Evolutionary conservation across 2,888 invertebrate species (phyloP).

Genomic region (Rhaphigaster nebulosa): DNA sequence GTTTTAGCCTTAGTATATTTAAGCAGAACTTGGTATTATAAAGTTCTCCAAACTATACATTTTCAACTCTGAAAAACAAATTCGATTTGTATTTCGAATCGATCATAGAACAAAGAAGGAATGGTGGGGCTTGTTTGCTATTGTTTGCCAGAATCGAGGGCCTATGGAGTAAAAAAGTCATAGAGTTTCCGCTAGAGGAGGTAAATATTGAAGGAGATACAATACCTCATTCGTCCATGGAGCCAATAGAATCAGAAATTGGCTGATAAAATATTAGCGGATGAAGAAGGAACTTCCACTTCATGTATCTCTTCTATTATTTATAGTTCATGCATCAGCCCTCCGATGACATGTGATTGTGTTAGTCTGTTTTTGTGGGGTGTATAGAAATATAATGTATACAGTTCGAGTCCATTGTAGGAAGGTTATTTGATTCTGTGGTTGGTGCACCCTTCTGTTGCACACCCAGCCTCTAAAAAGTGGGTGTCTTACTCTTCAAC

Average conservation of each 20-base stretch:
- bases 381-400: not conserved
- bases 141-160: not conserved
- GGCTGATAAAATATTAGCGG: not conserved
- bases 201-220: not conserved
- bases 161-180: not conserved
- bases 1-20: too few species aligned
- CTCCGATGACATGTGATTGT: not conserved
- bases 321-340: not conserved
- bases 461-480: not conserved
- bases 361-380: not conserved
- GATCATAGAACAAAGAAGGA: too few species aligned
- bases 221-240: not conserved
- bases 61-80: too few species aligned
- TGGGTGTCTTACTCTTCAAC: not conserved
- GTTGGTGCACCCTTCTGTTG: not conserved
- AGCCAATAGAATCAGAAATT: slow-evolving; percentile 14
- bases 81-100: too few species aligned
- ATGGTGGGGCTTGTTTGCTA: not conserved
- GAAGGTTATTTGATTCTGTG: not conserved
- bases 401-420: not conserved
- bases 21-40: too few species aligned
- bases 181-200: not conserved
- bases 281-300: not conserved
- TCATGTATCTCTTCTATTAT: not conserved
- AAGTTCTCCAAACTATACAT: too few species aligned